Evolutionary conservation across 1,140 invertebrate genomes (phyloP).

Genomic region (Branchinecta lynchi): DNA sequence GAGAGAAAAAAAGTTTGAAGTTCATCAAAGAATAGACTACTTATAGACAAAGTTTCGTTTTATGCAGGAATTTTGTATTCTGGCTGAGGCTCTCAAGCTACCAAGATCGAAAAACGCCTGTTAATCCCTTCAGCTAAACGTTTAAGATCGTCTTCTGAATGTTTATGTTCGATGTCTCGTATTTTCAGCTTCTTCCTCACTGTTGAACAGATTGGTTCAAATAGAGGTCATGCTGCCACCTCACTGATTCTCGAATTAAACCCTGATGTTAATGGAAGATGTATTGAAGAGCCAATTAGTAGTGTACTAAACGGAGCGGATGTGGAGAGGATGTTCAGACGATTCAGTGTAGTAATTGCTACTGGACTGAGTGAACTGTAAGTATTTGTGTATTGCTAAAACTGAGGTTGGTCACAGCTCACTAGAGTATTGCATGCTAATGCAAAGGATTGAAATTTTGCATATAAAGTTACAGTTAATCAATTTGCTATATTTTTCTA

Average conservation of each 20-base stretch:
- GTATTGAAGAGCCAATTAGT: conserved; percentile 62
- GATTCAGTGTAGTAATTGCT: conserved; percentile 72
- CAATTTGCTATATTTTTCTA: no score
- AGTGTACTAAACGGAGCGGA: background rate
- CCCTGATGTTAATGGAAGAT: conserved; percentile 78
- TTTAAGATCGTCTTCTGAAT: background rate
- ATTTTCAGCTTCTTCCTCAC: conserved; percentile 70
- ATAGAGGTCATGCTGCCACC: conserved; percentile 64
- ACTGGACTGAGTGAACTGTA: conserved; percentile 68
- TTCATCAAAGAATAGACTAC: no score
- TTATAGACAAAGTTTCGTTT: no score
- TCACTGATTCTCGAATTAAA: conserved; percentile 77
- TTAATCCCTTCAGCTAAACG: no score
- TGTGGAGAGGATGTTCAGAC: conserved; percentile 18
- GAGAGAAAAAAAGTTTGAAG: no score
- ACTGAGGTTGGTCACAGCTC: no score
- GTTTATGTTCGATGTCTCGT: conserved; percentile 16
- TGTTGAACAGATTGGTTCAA: conserved; percentile 54
- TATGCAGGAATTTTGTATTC: no score
- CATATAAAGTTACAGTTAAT: no score
- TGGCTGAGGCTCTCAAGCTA: no score
- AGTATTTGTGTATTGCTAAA: conserved; percentile 16
- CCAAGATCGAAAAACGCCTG: no score
- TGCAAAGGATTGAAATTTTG: no score
- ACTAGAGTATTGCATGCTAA: no score